Evolutionary conservation across 2,113 vertebrate genomes (phyloP), one percentile per base, ranked within the genome.

Genomic region (Telmatochromis sp.): DNA sequence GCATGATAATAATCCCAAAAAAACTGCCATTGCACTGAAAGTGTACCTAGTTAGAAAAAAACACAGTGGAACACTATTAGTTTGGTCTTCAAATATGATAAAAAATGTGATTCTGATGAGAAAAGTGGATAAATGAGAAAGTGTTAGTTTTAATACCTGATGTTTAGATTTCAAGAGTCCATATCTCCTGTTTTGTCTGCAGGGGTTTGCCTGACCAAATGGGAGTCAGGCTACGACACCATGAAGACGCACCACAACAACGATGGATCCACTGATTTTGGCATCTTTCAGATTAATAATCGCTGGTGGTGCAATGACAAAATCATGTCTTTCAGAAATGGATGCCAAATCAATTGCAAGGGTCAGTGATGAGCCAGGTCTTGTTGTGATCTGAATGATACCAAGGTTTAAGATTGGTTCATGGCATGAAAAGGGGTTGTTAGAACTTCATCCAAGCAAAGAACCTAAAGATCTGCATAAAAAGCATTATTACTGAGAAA

Each of bases 271-370:
- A 60, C 57, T 7, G 57, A 60, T 60, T 94, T 89, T 6, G 93
- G 94, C 71, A 94, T 94, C 75, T 94, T 94, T 57, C 94, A 94
- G 92, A 94, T 94, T 82, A 94, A 94, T 84, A 94, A 86, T 21
- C 86, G 79, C 21, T 93, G 23, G 15, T 94, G 92, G 91, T 94
- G 93, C 58, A 2, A 73, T 2, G 2, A 93, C 3, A 53, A 78
- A 11, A 5, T 1, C 1, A 35, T 12, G 3, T 3, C 1, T 1
- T 7, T 40, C 3, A 1, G 19, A 1, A 94, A 94, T 4, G 92
- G 0, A 7, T 94, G 92, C 35, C 2, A 23, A 17, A 90, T 94
- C 55, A 11, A 0, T 0, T 94, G 93, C 71, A 89, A 26, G 2
- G 57, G 92, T 92, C 71, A 91, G 92, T 90, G 10, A 81, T 15